Evolutionary conservation across 2,888 invertebrate genomes (phyloP).

Genomic region (Linnaemya tessellans): DNA sequence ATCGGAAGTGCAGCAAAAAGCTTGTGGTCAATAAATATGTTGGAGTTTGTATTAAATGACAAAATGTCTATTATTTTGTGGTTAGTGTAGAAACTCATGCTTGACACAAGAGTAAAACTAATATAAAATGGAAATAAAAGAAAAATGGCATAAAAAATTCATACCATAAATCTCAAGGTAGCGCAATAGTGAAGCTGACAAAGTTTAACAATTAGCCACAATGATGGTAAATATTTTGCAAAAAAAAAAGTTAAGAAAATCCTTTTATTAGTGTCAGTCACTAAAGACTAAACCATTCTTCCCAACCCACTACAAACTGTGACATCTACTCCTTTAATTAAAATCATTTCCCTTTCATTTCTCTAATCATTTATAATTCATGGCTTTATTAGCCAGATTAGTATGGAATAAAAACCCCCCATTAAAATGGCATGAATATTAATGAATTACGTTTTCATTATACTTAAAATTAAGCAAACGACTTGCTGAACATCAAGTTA

Average conservation of each 20-base stretch:
- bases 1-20: background rate
- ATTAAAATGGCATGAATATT: conserved; percentile 40
- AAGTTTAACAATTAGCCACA: background rate
- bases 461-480: conserved; percentile 10
- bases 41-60: conserved; percentile 55
- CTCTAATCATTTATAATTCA: background rate
- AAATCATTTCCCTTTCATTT: background rate
- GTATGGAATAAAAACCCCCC: background rate
- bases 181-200: background rate
- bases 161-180: background rate
- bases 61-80: conserved; percentile 61
- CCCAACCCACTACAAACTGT: background rate
- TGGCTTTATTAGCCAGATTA: background rate
- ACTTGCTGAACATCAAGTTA: background rate
- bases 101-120: background rate
- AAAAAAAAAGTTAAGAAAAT: too few relatives aligned
- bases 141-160: background rate
- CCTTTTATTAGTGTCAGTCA: too few relatives aligned
- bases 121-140: conserved; percentile 14
- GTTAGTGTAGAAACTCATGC: background rate
- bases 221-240: background rate
- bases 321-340: background rate
- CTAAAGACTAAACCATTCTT: background rate
- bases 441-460: conserved; percentile 8
- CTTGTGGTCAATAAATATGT: conserved; percentile 58